phyloP scores from a whole-genome alignment of 2,797 vertebrate species.

The Channa striata region DNA sequence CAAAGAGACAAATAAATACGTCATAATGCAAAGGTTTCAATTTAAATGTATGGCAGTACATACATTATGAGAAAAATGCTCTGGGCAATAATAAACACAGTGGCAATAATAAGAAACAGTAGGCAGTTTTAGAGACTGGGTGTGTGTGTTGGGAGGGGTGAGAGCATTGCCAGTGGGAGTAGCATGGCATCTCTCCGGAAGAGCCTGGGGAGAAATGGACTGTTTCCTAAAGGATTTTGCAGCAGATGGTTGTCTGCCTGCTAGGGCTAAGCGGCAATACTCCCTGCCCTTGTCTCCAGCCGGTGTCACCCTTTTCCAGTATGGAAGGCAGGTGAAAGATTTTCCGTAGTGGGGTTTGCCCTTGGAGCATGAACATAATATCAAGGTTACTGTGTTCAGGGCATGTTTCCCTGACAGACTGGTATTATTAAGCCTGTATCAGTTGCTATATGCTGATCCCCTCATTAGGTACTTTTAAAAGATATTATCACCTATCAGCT shows the following conservation, averaged over 20 bases:
- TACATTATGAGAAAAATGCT: constrained; percentile 2
- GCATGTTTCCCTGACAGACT: constrained; percentile 9
- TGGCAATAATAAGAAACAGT: constrained; percentile 2
- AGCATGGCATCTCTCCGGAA: constrained; percentile 36
- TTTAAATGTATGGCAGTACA: constrained; percentile 2
- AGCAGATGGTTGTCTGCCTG: constrained; percentile 72
- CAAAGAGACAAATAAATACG: not conserved
- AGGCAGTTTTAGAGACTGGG: constrained; percentile 13
- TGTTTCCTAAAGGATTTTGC: constrained; percentile 53
- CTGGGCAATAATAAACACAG: not conserved
- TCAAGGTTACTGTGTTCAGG: not conserved
- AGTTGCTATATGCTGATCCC: constrained; percentile 17
- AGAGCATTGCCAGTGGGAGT: constrained; percentile 6
- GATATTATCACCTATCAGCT: constrained; percentile 10
- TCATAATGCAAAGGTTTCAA: not conserved
- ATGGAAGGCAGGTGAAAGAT: constrained; percentile 59
- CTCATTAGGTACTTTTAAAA: constrained; percentile 14
- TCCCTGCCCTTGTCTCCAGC: constrained; percentile 64
- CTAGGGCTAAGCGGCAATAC: constrained; percentile 28
- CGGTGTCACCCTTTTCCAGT: constrained; percentile 60
- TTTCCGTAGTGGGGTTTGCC: constrained; percentile 47
- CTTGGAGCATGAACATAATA: constrained; percentile 45
- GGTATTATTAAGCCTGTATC: constrained; percentile 22
- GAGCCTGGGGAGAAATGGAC: constrained; percentile 37
- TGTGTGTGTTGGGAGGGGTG: not conserved